Conservation (phyloP, 2,888 invertebrate genomes). For the Cheilosia vulpina region DNA sequence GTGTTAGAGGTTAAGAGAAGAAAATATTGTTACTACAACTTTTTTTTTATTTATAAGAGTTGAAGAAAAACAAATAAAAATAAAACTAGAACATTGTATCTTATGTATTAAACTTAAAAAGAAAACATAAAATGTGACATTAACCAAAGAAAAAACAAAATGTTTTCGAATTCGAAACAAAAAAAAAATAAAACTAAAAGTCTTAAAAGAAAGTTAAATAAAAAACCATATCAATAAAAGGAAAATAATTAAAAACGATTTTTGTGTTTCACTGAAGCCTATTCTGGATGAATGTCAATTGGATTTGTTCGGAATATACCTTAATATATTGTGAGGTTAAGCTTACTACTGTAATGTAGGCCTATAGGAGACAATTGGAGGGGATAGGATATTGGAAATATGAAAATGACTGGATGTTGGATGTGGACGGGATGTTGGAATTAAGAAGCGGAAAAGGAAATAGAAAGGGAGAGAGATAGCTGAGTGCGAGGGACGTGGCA, state of each 20-base stretch:
- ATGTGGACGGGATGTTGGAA: not conserved
- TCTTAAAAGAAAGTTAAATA: constrained; percentile 71
- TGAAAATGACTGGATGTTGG: too few species aligned
- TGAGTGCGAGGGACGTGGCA: too few species aligned
- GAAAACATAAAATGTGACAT: constrained; percentile 53
- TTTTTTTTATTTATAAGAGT: constrained; percentile 65
- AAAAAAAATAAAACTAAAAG: constrained; percentile 62
- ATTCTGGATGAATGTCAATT: too few species aligned
- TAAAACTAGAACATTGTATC: constrained; percentile 66
- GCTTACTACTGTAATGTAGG: too few species aligned
- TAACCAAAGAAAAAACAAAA: constrained; percentile 43
- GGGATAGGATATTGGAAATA: too few species aligned
- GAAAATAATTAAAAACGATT: constrained; percentile 50
- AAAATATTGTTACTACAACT: constrained; percentile 66
- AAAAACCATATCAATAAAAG: constrained; percentile 75
- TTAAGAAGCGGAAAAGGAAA: too few species aligned
- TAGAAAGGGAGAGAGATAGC: too few species aligned
- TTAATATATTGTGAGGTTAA: too few species aligned
- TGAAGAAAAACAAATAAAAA: constrained; percentile 47
- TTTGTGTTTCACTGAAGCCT: not conserved
- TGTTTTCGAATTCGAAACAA: constrained; percentile 55
- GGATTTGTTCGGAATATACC: too few species aligned
- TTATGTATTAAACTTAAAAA: constrained; percentile 54
- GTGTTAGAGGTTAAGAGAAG: constrained; percentile 24
- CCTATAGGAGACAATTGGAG: too few species aligned